These are phyloP conservation scores for Pimpla rufipes DNA, from an alignment of 2,888 invertebrate species.

Conservation along the genomic window DNA sequence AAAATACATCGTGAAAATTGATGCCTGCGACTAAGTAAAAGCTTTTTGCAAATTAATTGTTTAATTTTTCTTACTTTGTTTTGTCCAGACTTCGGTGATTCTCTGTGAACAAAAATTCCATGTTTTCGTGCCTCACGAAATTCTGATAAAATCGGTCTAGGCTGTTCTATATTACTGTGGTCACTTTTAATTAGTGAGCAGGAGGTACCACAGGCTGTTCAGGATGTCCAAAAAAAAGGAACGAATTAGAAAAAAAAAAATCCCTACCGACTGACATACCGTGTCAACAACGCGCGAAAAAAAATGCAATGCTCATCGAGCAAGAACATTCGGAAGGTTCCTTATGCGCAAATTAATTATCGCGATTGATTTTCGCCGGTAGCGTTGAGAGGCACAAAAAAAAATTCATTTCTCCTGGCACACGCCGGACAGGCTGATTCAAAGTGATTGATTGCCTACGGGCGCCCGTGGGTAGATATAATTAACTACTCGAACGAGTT, in stretches of 20 bases:
- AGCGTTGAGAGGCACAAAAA: background rate
- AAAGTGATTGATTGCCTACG: slow-evolving; percentile 32
- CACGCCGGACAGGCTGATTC: slow-evolving; percentile 26
- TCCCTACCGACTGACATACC: too few relatives aligned
- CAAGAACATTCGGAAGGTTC: background rate
- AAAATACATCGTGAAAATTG: background rate
- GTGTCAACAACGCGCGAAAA: background rate
- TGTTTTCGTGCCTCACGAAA: background rate
- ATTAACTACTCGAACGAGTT: slow-evolving; percentile 12
- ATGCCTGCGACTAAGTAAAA: background rate
- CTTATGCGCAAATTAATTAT: background rate
- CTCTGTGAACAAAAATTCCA: background rate
- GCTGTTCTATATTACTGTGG: background rate
- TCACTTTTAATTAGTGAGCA: background rate
- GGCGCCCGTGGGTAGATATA: slow-evolving; percentile 4
- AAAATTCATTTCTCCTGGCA: slow-evolving; percentile 1
- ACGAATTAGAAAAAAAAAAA: too few relatives aligned
- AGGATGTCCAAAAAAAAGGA: too few relatives aligned
- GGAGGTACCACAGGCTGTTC: background rate
- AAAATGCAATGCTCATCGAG: background rate
- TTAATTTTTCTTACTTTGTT: background rate
- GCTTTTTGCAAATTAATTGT: background rate
- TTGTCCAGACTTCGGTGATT: background rate
- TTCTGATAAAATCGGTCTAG: background rate
- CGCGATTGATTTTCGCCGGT: background rate